A percentile compares a stretch with the other conserved stretches of the same genome.
These are phyloP conservation scores for Drosophila rhopaloa DNA, from an alignment of 1,140 invertebrate species.

Conservation along the genomic window DNA sequence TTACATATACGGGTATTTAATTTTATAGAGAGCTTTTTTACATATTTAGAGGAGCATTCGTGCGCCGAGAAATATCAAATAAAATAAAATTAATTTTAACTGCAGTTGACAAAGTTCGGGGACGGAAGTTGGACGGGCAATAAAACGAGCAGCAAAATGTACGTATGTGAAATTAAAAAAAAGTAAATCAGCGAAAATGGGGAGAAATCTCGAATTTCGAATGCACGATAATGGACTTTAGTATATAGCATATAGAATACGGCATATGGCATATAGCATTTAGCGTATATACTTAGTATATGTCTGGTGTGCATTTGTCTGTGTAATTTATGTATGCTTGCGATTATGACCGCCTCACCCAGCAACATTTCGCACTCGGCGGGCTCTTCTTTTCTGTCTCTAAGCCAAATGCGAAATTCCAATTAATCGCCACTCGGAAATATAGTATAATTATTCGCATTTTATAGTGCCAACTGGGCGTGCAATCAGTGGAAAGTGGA, in stretches of 20 bases:
- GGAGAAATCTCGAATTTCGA: slow-evolving; percentile 51
- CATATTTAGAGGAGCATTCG: neutral
- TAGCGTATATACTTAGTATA: neutral
- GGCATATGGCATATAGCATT: neutral
- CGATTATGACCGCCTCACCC: slow-evolving; percentile 47
- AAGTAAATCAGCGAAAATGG: slow-evolving; percentile 52
- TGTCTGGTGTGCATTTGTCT: slow-evolving; percentile 57
- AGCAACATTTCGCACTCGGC: slow-evolving; percentile 27
- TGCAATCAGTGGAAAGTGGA: slow-evolving; percentile 16
- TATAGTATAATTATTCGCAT: slow-evolving; percentile 37
- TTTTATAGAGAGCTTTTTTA: neutral
- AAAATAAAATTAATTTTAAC: slow-evolving; percentile 30
- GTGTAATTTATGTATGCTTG: slow-evolving; percentile 65
- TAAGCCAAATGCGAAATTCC: slow-evolving; percentile 29
- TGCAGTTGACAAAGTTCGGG: slow-evolving; percentile 44
- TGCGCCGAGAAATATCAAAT: slow-evolving; percentile 19
- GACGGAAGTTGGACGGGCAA: slow-evolving; percentile 46
- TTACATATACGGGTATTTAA: slow-evolving; percentile 1
- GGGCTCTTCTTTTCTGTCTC: slow-evolving; percentile 19
- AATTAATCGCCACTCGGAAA: slow-evolving; percentile 34
- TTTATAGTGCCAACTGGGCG: slow-evolving; percentile 40
- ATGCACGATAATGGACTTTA: slow-evolving; percentile 52
- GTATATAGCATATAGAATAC: neutral
- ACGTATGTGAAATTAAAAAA: slow-evolving; percentile 45
- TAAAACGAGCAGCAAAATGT: slow-evolving; percentile 23